Evolutionary conservation across 2,888 invertebrate genomes (phyloP).

Genomic region (Drosophila imparisetae): DNA sequence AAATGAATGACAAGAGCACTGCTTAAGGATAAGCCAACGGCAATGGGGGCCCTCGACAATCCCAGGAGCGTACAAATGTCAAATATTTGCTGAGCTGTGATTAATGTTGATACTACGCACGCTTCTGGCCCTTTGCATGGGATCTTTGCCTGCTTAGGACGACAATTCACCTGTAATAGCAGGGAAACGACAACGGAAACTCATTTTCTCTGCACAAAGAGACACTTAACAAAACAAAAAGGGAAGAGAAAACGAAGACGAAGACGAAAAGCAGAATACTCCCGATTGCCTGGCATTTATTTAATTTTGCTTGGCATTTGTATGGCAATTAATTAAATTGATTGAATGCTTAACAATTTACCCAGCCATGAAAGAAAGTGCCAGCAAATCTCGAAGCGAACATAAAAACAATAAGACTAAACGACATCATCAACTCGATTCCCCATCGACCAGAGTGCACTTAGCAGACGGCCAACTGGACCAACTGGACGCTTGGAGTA

Average conservation of each 20-base stretch:
- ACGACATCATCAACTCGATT: constrained; percentile 18
- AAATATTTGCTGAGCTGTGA: constrained; percentile 82
- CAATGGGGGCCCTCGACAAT: constrained; percentile 12
- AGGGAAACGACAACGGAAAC: constrained; percentile 31
- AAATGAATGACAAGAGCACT: constrained; percentile 11
- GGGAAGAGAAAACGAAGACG: neutral
- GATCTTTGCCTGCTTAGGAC: constrained; percentile 45
- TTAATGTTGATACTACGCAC: constrained; percentile 77
- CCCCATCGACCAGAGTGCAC: constrained; percentile 41
- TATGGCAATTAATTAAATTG: constrained; percentile 71
- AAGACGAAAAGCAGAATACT: neutral
- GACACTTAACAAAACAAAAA: neutral
- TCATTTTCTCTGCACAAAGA: constrained; percentile 36
- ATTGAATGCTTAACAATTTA: constrained; percentile 70
- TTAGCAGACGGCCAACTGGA: constrained; percentile 25
- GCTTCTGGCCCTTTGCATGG: constrained; percentile 47
- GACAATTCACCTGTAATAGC: constrained; percentile 65
- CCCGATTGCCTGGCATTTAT: constrained; percentile 38
- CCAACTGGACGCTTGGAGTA: constrained; percentile 27
- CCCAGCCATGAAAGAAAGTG: constrained; percentile 52
- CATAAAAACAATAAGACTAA: constrained; percentile 22
- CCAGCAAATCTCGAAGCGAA: constrained; percentile 13
- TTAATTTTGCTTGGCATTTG: constrained; percentile 33
- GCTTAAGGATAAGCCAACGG: constrained; percentile 32
- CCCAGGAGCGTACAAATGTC: constrained; percentile 63